A percentile compares a stretch with the other conserved stretches of the same genome.
Conservation (phyloP, 2,113 vertebrate genomes). For the Ahaetulla prasina region DNA sequence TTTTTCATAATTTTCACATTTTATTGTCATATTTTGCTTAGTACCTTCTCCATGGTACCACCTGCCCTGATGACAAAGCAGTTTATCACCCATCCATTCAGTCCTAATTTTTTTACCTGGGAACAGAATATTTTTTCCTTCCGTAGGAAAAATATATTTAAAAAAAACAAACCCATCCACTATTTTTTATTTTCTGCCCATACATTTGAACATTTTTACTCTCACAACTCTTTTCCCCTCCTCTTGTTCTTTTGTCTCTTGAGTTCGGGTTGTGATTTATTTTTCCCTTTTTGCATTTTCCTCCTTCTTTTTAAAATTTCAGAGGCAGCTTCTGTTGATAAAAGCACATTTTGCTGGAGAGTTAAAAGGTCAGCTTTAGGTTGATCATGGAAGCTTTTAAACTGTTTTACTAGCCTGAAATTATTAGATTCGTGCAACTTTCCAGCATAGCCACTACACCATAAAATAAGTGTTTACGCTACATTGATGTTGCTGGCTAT, state of each 20-base stretch:
- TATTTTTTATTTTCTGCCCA: not conserved
- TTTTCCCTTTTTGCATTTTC: not conserved
- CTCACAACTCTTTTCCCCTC: not conserved
- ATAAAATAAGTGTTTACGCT: constrained; percentile 75
- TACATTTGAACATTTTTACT: not conserved
- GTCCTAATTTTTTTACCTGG: not conserved
- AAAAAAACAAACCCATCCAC: not conserved
- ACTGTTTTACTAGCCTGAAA: constrained; percentile 73
- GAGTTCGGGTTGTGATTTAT: not conserved
- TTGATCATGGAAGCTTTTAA: constrained; percentile 68
- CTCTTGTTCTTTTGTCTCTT: constrained; percentile 44
- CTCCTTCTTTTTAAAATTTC: constrained; percentile 25
- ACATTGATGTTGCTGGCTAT: constrained; percentile 67
- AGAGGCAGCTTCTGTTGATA: constrained; percentile 57
- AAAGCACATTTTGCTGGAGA: constrained; percentile 70
- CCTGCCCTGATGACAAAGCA: not conserved
- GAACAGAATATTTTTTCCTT: not conserved
- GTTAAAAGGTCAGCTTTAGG: constrained; percentile 67
- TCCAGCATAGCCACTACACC: constrained; percentile 64
- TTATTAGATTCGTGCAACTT: constrained; percentile 65
- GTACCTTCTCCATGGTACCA: not conserved
- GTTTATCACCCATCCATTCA: not conserved
- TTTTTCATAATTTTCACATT: not conserved
- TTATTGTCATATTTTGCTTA: not conserved
- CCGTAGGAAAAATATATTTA: not conserved